Evolutionary conservation across 2,888 invertebrate genomes (phyloP).

Genomic region (Neoitamus cyanurus): DNA sequence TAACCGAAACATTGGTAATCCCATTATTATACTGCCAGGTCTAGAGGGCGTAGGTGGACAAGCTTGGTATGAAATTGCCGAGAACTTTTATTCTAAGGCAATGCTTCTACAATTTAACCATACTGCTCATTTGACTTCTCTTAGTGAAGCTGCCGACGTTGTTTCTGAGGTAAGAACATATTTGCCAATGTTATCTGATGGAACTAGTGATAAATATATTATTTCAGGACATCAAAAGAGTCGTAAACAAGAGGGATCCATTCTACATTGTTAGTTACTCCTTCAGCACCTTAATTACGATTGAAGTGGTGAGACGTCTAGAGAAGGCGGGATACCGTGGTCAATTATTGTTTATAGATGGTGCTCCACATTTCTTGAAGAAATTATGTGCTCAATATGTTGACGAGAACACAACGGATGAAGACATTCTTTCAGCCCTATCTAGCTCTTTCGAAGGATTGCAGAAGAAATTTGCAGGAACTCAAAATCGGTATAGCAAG

Average conservation of each 20-base stretch:
- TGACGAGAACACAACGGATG: conserved; percentile 58
- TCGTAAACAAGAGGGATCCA: conserved; percentile 70
- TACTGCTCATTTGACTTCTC: conserved; percentile 57
- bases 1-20: conserved; percentile 59
- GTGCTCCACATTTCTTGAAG: conserved; percentile 78
- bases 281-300: conserved; percentile 81
- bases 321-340: conserved; percentile 76
- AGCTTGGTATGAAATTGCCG: conserved; percentile 63
- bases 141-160: conserved; percentile 58
- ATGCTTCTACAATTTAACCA: conserved; percentile 60
- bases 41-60: conserved; percentile 73
- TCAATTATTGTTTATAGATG: conserved; percentile 81
- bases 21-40: conserved; percentile 72
- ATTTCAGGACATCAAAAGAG: conserved; percentile 71
- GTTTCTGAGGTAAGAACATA: conserved; percentile 58
- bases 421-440: conserved; percentile 61
- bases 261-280: conserved; percentile 90
- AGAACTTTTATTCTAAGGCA: conserved; percentile 57
- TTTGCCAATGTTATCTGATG: neutral
- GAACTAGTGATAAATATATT: neutral
- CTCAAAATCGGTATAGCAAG: conserved; percentile 64
- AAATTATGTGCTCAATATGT: conserved; percentile 62
- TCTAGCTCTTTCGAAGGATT: conserved; percentile 70
- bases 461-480: conserved; percentile 70
- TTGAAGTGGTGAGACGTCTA: conserved; percentile 80